Evolutionary conservation across 1,140 invertebrate species (phyloP).

Genomic region (Ceratina japonica): DNA sequence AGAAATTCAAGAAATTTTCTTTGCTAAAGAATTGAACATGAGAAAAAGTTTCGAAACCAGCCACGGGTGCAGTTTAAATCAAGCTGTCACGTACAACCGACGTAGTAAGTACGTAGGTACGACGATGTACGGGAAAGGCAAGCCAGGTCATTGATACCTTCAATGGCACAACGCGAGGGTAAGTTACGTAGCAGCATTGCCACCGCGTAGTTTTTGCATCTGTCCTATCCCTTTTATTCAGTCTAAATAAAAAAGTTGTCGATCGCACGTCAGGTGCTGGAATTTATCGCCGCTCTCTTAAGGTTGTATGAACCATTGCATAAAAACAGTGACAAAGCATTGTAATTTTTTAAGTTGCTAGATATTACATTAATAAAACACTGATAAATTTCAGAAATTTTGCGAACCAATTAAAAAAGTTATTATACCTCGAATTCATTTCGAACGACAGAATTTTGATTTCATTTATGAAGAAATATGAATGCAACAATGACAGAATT

Average conservation of each 20-base stretch:
- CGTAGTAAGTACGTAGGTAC: background rate
- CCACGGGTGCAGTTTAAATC: conserved; percentile 2
- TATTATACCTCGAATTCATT: no score
- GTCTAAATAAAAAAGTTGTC: background rate
- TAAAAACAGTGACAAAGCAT: no score
- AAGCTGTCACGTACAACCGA: background rate
- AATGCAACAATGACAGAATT: no score
- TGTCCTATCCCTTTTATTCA: background rate
- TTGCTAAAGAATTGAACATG: background rate
- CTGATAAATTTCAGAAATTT: no score
- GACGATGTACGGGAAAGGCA: background rate
- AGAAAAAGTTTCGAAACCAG: background rate
- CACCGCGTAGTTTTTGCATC: no score
- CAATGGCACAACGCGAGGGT: conserved; percentile 7
- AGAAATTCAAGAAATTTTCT: background rate
- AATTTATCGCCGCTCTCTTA: background rate
- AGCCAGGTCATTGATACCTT: conserved; percentile 57
- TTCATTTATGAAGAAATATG: no score
- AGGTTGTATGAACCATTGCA: no score
- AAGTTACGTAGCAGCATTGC: conserved; percentile 17
- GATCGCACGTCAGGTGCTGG: background rate
- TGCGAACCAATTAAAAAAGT: no score
- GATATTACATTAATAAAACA: no score
- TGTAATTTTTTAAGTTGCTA: no score
- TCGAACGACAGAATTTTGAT: no score